These are phyloP conservation scores for Standfussiana lucernea DNA, from an alignment of 2,888 invertebrate genomes.

Conservation along the genomic window DNA sequence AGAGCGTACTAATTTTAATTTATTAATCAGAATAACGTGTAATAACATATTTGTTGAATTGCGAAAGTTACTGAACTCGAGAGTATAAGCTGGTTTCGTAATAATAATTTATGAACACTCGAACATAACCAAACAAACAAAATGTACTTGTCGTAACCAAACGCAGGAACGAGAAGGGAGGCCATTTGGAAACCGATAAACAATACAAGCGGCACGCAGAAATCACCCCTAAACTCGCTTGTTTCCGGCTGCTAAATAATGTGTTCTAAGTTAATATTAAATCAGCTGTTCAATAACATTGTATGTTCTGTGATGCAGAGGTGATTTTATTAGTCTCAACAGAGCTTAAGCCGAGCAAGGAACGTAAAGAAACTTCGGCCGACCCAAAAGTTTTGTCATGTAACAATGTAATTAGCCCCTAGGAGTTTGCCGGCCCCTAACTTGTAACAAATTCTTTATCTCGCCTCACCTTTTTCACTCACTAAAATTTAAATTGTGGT, in stretches of 20 bases:
- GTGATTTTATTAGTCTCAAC: conserved; percentile 84
- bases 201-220: conserved; percentile 54
- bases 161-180: conserved; percentile 43
- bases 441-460: conserved; percentile 87
- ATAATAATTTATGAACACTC: conserved; percentile 58
- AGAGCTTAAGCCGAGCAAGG: conserved; percentile 81
- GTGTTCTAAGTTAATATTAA: conserved; percentile 68
- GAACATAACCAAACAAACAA: conserved; percentile 51
- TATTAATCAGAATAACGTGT: conserved; percentile 13
- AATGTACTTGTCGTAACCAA: conserved; percentile 56
- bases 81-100: conserved; percentile 43
- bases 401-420: conserved; percentile 89
- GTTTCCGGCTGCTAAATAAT: conserved; percentile 64
- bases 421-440: conserved; percentile 81
- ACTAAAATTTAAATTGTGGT: conserved; percentile 81
- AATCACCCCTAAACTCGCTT: conserved; percentile 53
- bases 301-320: conserved; percentile 82
- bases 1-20: neutral
- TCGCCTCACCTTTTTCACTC: conserved; percentile 83
- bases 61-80: conserved; percentile 37
- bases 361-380: conserved; percentile 86
- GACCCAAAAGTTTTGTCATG: conserved; percentile 89
- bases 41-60: conserved; percentile 46
- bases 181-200: conserved; percentile 63
- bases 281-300: conserved; percentile 76